Evolutionary conservation across 2,888 invertebrate genomes (phyloP).

Genomic region (Aleiodes alternator): DNA sequence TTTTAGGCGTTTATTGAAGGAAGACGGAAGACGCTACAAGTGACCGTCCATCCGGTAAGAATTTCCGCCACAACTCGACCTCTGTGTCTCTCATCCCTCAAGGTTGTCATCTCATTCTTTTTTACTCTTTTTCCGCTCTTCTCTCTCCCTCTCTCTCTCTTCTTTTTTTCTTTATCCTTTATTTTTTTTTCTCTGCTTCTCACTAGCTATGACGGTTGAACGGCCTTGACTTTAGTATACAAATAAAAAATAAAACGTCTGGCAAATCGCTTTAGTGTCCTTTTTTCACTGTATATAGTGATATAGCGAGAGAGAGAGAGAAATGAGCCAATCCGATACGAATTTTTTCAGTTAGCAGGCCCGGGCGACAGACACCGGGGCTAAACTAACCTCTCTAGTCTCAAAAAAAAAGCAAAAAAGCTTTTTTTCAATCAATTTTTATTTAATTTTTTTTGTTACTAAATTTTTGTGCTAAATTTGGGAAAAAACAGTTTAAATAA

Average conservation of each 20-base stretch:
- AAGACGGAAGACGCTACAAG: conserved; percentile 43
- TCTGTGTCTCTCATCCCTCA: conserved; percentile 46
- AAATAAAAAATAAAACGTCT: conserved; percentile 54
- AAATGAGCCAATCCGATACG: conserved; percentile 28
- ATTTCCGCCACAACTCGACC: conserved; percentile 28
- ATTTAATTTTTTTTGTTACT: background rate
- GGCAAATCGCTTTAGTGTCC: conserved; percentile 26
- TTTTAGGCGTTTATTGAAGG: conserved; percentile 40
- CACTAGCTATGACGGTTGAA: conserved; percentile 53
- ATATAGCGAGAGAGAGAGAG: background rate
- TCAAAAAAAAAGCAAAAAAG: background rate
- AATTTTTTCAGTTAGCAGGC: conserved; percentile 23
- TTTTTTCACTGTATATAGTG: conserved; percentile 1
- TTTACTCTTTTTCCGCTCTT: conserved; percentile 25
- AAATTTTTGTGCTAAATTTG: background rate
- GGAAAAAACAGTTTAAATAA: background rate
- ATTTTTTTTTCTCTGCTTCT: conserved; percentile 38
- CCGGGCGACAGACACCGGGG: conserved; percentile 4
- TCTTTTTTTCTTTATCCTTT: background rate
- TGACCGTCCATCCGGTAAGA: conserved; percentile 53
- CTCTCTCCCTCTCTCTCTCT: conserved; percentile 37
- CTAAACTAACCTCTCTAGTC: conserved; percentile 43
- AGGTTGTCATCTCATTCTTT: conserved; percentile 54
- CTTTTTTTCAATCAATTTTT: background rate
- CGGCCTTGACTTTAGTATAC: conserved; percentile 67